These are phyloP conservation scores for Heteromyza rotundicornis DNA, from an alignment of 2,888 invertebrate species.

Conservation along the genomic window DNA sequence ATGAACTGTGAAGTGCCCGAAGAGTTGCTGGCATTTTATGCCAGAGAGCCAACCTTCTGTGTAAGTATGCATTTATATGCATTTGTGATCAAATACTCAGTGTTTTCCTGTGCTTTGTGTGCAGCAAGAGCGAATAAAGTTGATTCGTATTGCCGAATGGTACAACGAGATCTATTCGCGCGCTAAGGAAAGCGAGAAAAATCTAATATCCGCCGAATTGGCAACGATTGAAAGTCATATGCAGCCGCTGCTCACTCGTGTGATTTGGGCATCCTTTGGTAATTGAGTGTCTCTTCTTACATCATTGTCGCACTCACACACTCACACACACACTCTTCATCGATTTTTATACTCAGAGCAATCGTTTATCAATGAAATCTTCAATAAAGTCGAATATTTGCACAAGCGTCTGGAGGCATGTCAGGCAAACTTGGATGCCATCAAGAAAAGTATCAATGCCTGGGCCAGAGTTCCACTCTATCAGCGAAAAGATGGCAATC, in stretches of 20 bases:
- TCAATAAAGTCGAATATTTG: conserved; percentile 72
- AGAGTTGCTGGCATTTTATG: conserved; percentile 71
- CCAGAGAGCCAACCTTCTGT: conserved; percentile 73
- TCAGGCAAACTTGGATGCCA: conserved; percentile 70
- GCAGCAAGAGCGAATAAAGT: conserved; percentile 67
- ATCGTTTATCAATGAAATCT: conserved; percentile 74
- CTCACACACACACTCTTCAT: background rate
- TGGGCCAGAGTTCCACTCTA: conserved; percentile 82
- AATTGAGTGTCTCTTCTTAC: no score
- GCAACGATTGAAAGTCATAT: conserved; percentile 75
- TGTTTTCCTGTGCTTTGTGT: no score
- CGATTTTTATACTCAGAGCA: conserved; percentile 63
- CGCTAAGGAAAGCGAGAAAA: conserved; percentile 79
- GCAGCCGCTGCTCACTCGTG: conserved; percentile 67
- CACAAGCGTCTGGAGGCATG: conserved; percentile 73
- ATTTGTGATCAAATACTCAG: no score
- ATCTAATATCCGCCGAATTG: conserved; percentile 78
- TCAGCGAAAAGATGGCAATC: conserved; percentile 73
- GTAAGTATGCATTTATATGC: conserved; percentile 51
- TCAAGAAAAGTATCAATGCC: conserved; percentile 67
- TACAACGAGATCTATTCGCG: conserved; percentile 81
- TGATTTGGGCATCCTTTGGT: conserved; percentile 43
- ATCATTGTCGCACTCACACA: background rate
- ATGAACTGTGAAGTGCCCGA: conserved; percentile 70
- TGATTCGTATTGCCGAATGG: conserved; percentile 74